Evolutionary conservation across 2,888 invertebrate genomes (phyloP).

Genomic region (Odontothrips loti): DNA sequence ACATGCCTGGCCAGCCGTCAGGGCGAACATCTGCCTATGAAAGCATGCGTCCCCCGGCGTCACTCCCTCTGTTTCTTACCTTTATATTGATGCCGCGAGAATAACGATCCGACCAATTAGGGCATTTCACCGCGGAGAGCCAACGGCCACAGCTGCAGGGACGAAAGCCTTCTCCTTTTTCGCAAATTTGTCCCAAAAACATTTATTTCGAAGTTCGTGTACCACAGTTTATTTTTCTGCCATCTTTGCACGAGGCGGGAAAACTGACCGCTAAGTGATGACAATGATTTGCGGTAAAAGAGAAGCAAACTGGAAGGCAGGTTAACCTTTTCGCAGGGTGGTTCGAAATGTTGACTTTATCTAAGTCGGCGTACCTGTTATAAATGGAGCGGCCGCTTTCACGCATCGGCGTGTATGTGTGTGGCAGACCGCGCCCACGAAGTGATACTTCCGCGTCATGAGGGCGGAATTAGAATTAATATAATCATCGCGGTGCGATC

Average conservation of each 20-base stretch:
- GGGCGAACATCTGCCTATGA: conserved; percentile 3
- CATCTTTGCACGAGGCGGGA: too few relatives aligned
- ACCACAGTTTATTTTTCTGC: too few relatives aligned
- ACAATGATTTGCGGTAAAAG: too few relatives aligned
- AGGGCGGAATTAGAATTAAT: conserved; percentile 17
- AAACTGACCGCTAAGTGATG: too few relatives aligned
- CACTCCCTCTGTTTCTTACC: neutral
- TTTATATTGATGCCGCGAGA: neutral
- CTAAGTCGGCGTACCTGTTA: too few relatives aligned
- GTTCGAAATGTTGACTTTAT: too few relatives aligned
- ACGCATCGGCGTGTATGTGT: neutral
- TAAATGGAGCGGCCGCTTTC: too few relatives aligned
- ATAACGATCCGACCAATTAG: neutral
- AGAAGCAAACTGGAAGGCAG: too few relatives aligned
- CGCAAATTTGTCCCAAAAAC: neutral
- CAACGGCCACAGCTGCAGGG: too few relatives aligned
- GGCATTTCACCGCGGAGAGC: neutral
- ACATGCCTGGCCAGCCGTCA: neutral
- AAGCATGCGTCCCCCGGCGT: neutral
- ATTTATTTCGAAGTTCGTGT: too few relatives aligned
- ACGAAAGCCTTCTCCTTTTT: neutral
- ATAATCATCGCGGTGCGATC: neutral
- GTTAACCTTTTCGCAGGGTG: too few relatives aligned
- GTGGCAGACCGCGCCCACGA: neutral
- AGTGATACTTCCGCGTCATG: conserved; percentile 18